Evolutionary conservation across 2,797 vertebrate species (phyloP).

Genomic region (Sebastes diploproa): DNA sequence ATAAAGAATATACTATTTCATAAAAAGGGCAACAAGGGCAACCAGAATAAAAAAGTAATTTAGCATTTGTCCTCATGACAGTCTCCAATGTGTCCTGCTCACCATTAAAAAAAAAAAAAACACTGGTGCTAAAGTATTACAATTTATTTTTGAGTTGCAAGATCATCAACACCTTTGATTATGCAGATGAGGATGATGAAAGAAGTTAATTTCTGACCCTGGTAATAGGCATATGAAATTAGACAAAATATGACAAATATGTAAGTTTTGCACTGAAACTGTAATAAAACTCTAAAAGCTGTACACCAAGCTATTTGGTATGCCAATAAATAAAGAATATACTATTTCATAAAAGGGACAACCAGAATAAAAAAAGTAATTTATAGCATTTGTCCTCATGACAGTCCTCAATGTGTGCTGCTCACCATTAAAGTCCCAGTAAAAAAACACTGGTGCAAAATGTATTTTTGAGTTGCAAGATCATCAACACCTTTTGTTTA

Average conservation of each 20-base stretch:
- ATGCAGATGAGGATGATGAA: neutral
- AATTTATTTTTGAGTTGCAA: neutral
- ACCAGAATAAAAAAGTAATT: neutral
- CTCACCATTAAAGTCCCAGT: neutral
- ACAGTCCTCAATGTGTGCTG: neutral
- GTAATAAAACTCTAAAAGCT: neutral
- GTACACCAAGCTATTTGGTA: neutral
- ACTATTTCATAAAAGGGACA: neutral
- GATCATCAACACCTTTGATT: neutral
- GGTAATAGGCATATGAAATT: neutral
- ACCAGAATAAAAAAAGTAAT: neutral
- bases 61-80: neutral
- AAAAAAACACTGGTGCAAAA: neutral
- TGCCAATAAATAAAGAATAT: neutral
- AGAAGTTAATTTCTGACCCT: neutral
- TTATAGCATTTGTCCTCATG: neutral
- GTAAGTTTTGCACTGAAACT: neutral
- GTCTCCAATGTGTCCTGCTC: neutral
- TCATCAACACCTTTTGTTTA: slow-evolving; percentile 1
- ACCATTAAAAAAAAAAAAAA: neutral
- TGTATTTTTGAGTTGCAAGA: neutral
- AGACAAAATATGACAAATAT: neutral
- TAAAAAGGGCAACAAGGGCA: neutral
- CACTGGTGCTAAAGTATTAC: neutral
- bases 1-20: neutral